A percentile compares a stretch with the other conserved stretches of the same genome.
Evolutionary conservation across 2,797 vertebrate genomes (phyloP).

Genomic region (Cuculus canorus): DNA sequence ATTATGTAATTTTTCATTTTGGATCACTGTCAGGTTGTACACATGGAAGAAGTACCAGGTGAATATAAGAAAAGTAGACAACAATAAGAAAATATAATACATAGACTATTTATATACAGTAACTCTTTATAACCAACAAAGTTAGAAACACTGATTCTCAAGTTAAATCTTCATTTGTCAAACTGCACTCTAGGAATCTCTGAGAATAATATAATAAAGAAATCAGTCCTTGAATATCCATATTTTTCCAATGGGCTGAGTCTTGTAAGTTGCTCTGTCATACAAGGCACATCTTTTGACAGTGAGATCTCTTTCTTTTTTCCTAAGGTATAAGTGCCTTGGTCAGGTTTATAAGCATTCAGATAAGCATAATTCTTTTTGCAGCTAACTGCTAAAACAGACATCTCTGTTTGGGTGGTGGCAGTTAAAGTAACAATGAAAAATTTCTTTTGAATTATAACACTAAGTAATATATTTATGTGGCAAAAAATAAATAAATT

Average conservation of each 20-base stretch:
- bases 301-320: not conserved
- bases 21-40: not conserved
- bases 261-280: not conserved
- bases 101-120: not conserved
- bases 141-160: not conserved
- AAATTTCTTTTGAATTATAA: not conserved
- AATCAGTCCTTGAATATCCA: not conserved
- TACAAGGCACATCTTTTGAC: not conserved
- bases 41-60: not conserved
- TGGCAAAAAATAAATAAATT: not conserved
- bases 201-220: not conserved
- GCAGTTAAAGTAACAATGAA: not conserved
- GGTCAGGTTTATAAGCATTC: slow-evolving; percentile 34
- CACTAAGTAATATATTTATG: slow-evolving; percentile 44
- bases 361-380: slow-evolving; percentile 55
- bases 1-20: not conserved
- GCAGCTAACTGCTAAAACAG: slow-evolving; percentile 43
- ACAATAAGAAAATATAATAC: not conserved
- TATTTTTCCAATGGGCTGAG: not conserved
- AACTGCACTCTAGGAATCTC: not conserved
- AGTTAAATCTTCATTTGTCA: not conserved
- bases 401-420: not conserved
- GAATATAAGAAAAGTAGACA: not conserved
- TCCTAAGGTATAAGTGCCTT: slow-evolving; percentile 45
- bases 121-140: not conserved